These are phyloP conservation scores for Dipodomys ordii DNA, from an alignment of 2,113 vertebrate genomes.

Conservation along the genomic window DNA sequence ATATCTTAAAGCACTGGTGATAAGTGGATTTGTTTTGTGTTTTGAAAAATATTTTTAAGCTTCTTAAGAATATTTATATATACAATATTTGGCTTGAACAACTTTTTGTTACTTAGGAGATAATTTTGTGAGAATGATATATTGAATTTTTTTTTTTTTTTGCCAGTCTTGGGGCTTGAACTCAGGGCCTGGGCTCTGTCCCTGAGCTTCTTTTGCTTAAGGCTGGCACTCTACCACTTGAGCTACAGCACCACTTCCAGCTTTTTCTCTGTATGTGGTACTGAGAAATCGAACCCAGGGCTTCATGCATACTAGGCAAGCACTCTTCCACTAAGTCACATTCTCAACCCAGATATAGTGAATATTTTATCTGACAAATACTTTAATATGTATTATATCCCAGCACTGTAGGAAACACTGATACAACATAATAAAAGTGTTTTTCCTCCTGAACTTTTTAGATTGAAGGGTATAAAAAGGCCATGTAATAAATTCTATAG, in stretches of 20 bases:
- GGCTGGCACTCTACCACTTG: too few species aligned
- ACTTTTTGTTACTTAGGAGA: neutral
- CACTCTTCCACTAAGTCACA: too few species aligned
- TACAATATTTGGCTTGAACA: conserved; percentile 14
- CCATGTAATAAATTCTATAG: neutral
- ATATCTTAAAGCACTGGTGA: conserved; percentile 23
- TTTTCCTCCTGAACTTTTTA: conserved; percentile 39
- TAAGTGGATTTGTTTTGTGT: conserved; percentile 48
- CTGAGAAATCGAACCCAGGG: too few species aligned
- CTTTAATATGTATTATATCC: conserved; percentile 35
- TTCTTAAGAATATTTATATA: conserved; percentile 17
- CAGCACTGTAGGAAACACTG: neutral
- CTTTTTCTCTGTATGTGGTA: too few species aligned
- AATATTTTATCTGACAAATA: conserved; percentile 51
- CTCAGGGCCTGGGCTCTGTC: too few species aligned
- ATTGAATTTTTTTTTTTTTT: conserved; percentile 1
- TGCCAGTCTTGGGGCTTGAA: too few species aligned
- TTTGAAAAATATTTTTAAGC: conserved; percentile 27
- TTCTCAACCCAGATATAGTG: neutral
- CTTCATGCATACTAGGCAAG: too few species aligned
- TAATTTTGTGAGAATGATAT: conserved; percentile 34
- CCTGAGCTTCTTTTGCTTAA: too few species aligned
- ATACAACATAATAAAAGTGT: conserved; percentile 23
- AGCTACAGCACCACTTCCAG: too few species aligned
- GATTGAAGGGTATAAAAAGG: conserved; percentile 37